Evolutionary conservation across 2,888 invertebrate species (phyloP).

Genomic region (Agrochola macilenta): DNA sequence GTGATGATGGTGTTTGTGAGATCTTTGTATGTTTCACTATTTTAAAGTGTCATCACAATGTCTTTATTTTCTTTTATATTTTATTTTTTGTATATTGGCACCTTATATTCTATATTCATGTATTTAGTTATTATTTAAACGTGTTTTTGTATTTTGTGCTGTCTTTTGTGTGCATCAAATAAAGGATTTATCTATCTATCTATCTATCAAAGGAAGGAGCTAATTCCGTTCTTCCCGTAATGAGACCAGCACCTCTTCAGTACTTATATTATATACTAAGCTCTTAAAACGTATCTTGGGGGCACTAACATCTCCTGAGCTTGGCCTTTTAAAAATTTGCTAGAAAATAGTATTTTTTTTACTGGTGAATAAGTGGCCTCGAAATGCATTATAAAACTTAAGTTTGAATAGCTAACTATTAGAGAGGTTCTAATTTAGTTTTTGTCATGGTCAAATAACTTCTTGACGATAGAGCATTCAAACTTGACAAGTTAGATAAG

Average conservation of each 20-base stretch:
- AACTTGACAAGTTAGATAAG: too few relatives aligned
- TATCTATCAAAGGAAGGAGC: conserved; percentile 1
- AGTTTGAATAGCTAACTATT: not conserved
- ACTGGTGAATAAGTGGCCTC: not conserved
- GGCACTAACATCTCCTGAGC: conserved; percentile 2
- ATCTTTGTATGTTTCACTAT: too few relatives aligned
- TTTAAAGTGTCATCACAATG: too few relatives aligned
- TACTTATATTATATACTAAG: conserved; percentile 13
- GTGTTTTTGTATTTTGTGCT: too few relatives aligned
- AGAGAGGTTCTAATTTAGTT: not conserved
- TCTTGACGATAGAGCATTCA: not conserved
- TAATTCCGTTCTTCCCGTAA: conserved; percentile 16
- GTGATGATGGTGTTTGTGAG: too few relatives aligned
- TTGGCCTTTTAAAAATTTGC: not conserved
- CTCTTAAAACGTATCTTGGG: not conserved
- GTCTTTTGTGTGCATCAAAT: too few relatives aligned
- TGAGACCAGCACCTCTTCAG: conserved; percentile 12
- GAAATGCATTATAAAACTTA: not conserved
- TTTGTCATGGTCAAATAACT: not conserved
- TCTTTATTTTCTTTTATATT: too few relatives aligned
- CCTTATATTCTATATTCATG: too few relatives aligned
- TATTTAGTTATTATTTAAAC: too few relatives aligned
- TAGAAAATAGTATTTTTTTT: not conserved
- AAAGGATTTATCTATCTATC: too few relatives aligned
- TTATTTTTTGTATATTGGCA: too few relatives aligned